Evolutionary conservation across 2,888 invertebrate genomes (phyloP).

Genomic region (Diaprepes abbreviatus): DNA sequence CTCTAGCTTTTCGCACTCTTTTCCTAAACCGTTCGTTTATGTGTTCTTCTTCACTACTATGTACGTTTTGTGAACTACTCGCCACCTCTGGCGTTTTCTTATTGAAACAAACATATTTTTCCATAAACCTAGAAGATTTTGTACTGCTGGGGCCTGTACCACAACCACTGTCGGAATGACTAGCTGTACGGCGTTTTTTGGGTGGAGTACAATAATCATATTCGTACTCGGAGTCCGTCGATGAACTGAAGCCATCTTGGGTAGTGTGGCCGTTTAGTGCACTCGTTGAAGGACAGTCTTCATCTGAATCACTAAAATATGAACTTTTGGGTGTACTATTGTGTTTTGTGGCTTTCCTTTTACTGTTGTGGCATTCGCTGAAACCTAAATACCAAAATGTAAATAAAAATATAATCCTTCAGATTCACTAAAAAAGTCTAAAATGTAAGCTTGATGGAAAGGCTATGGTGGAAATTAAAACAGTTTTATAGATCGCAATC

Average conservation of each 20-base stretch:
- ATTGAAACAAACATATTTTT: slow-evolving; percentile 44
- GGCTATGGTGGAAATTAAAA: no score
- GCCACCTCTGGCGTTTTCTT: slow-evolving; percentile 54
- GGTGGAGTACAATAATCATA: slow-evolving; percentile 60
- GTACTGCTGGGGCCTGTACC: slow-evolving; percentile 63
- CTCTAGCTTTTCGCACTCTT: slow-evolving; percentile 73
- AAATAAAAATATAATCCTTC: not conserved
- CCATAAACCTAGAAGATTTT: slow-evolving; percentile 31
- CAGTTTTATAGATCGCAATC: no score
- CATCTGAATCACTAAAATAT: slow-evolving; percentile 30
- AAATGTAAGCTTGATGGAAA: no score
- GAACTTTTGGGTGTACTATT: not conserved
- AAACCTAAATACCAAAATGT: slow-evolving; percentile 11
- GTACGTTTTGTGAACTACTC: slow-evolving; percentile 48
- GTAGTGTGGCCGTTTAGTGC: slow-evolving; percentile 12
- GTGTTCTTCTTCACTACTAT: slow-evolving; percentile 67
- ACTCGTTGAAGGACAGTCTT: slow-evolving; percentile 19
- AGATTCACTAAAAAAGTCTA: no score
- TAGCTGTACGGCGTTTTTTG: slow-evolving; percentile 59
- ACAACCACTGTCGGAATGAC: slow-evolving; percentile 64
- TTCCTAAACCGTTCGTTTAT: slow-evolving; percentile 72
- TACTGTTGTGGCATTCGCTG: slow-evolving; percentile 1
- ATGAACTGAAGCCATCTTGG: slow-evolving; percentile 22
- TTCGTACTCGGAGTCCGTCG: slow-evolving; percentile 64
- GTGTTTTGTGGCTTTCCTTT: slow-evolving; percentile 21